Base-by-base conservation (phyloP, 2,888 invertebrate species). In the Camponotus fellah region DNA sequence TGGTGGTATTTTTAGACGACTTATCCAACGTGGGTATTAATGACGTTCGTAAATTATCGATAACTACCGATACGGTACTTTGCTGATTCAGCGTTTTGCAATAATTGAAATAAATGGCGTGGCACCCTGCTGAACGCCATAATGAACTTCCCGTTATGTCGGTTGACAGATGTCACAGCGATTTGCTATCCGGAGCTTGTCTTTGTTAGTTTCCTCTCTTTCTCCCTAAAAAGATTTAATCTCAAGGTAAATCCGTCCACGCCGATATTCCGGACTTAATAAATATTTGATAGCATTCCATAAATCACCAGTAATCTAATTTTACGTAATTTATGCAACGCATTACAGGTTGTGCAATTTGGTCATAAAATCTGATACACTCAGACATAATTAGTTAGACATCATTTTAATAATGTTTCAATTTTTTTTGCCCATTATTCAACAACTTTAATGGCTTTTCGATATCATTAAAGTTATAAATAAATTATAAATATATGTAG, bases 71-170 rank as follows among this genome's bases (percentile, higher is more conserved):
- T 84, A 84, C 79, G 66, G 43, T 72, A 81, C 65, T 72, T 79
- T 65, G 87, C 90, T 90, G 91, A 92, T 87, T 91, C 89, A 91
- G 89, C 91, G 86, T 91, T 91, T 87, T 87, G 83, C 91, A 89
- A 87, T 91, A 90, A 92, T 92, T 91, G 92, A 91, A 90, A 92
- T 89, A 88, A 92, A 91, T 87, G 90, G 88, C 86, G 87, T 77
- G 86, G 85, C 88, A 53, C 83, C 87, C 89, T 85, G 84, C 85
- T 85, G 86, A 82, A 89, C 91, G 86, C 88, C 82, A 87, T 91
- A 92, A 91, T 91, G 91, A 92, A 92, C 88, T 88, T 86, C 83
- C 83, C 85, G 90, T 91, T 91, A 89, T 86, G 76, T 83, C 75
- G 81, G 85, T 88, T 92, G 91, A 90, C 91, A 90, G 89, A 90